A percentile compares a stretch with the other conserved stretches of the same genome.
Conservation (phyloP, 2,113 vertebrate genomes). For the Notarius lentiginosus region DNA sequence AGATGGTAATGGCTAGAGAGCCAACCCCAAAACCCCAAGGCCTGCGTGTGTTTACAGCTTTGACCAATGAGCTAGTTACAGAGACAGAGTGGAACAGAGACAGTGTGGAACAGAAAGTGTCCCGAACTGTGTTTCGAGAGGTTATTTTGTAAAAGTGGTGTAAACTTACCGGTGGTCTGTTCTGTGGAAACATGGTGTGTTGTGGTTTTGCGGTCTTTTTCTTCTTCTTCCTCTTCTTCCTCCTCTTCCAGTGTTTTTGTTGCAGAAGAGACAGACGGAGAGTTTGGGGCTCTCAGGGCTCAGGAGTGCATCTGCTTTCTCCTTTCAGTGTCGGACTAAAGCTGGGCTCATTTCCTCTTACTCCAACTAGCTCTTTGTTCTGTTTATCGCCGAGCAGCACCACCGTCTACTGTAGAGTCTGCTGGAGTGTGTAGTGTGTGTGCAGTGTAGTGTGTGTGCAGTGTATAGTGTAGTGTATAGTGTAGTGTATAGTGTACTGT, state of each 20-base stretch:
- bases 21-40: neutral
- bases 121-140: too few species aligned
- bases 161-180: slow-evolving; percentile 82
- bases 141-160: slow-evolving; percentile 13
- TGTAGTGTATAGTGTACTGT: too few species aligned
- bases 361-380: slow-evolving; percentile 75
- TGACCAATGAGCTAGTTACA: neutral
- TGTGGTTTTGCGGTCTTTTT: slow-evolving; percentile 40
- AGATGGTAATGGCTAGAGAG: too few species aligned
- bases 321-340: slow-evolving; percentile 58
- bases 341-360: slow-evolving; percentile 64
- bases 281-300: slow-evolving; percentile 57
- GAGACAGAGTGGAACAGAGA: too few species aligned
- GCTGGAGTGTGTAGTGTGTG: too few species aligned
- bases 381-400: slow-evolving; percentile 63
- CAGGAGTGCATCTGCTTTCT: slow-evolving; percentile 69
- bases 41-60: neutral
- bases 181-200: slow-evolving; percentile 82
- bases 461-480: too few species aligned
- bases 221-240: too few species aligned
- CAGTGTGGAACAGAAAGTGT: too few species aligned
- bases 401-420: slow-evolving; percentile 6
- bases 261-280: slow-evolving; percentile 53
- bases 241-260: slow-evolving; percentile 38
- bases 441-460: too few species aligned